Evolutionary conservation across 2,888 invertebrate genomes (phyloP), one percentile per base, ranked within the genome.

Genomic region (Acrobasis suavella): DNA sequence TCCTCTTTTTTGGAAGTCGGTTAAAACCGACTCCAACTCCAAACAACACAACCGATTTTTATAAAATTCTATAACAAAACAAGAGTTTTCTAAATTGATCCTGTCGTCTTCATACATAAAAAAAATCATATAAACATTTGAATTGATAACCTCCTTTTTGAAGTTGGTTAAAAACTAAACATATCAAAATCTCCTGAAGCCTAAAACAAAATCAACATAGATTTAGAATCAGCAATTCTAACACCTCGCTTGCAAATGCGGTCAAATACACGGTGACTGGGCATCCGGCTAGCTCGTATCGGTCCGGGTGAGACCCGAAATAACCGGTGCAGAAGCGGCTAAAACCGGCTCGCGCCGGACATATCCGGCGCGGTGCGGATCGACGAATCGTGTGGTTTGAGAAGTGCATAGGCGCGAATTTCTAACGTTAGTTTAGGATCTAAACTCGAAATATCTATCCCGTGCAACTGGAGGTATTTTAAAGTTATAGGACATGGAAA

Each of bases 381-480:
- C 69, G 72, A 76, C 68, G 71, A 68, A 71, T 75, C 80, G 78
- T 81, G 81, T 71, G 79, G 79, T 72, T 74, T 67, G 63, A 66
- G 71, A 69, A 74, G 74, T 75, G 68, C 69, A 73, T 1, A 14
- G 14, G 7, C n/a, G 56, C 39, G 39, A 22, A 56, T 42, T 56
- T 42, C 42, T 42, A 17, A 17, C 22, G 17, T 17, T 55, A 16
- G 56, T 56, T 72, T 56, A 42, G 39, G 39, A 42, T 14, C 12
- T 38, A 17, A 22, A 42, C 42, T 56, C 17, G 56, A 42, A 52
- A 32, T 12, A 8, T 5, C 32, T 32, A 32, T 32, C 8, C 7
- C 7, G 22, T 22, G 22, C 22, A 22, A 22, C 22, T n/a, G n/a
- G n/a, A n/a, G n/a, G n/a, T n/a, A n/a, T n/a, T n/a, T n/a, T n/a